Evolutionary conservation across 92 coral and sea anemone species (phyloP).

Genomic region (Chrysogorgia sp.): DNA sequence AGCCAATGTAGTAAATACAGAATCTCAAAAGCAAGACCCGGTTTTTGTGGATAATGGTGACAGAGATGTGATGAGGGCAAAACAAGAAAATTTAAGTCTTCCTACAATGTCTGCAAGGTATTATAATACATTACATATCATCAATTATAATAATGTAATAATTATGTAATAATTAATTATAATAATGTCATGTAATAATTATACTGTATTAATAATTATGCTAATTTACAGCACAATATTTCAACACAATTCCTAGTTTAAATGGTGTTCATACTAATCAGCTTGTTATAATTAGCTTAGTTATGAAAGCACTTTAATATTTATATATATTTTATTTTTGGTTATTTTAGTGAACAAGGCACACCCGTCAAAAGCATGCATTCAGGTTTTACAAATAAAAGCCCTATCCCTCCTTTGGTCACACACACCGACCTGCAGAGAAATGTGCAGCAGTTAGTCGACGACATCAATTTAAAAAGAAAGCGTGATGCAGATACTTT

Average conservation of each 20-base stretch:
- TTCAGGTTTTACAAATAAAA: conserved; percentile 15
- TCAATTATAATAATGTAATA: background rate
- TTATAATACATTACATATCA: background rate
- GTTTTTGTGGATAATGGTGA: conserved; percentile 11
- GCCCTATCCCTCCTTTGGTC: conserved; percentile 8
- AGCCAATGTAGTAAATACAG: conserved; percentile 10
- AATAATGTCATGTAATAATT: background rate
- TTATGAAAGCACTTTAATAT: background rate
- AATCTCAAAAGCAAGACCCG: conserved; percentile 6
- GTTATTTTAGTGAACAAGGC: background rate
- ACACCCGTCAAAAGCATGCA: background rate
- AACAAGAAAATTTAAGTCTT: conserved; percentile 13
- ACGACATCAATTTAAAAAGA: conserved; percentile 89
- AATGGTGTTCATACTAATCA: background rate
- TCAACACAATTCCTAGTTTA: background rate
- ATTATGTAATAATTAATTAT: background rate
- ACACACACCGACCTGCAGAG: conserved; percentile 83
- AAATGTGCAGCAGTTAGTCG: conserved; percentile 85
- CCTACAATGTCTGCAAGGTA: conserved; percentile 13
- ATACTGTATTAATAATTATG: background rate
- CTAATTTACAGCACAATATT: background rate
- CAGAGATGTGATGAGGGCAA: background rate
- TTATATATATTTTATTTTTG: background rate
- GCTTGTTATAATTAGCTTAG: background rate
- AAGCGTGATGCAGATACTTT: conserved; percentile 91